phyloP scores from a whole-genome alignment of 2,113 vertebrate genomes.

The Nothocercus julius region DNA sequence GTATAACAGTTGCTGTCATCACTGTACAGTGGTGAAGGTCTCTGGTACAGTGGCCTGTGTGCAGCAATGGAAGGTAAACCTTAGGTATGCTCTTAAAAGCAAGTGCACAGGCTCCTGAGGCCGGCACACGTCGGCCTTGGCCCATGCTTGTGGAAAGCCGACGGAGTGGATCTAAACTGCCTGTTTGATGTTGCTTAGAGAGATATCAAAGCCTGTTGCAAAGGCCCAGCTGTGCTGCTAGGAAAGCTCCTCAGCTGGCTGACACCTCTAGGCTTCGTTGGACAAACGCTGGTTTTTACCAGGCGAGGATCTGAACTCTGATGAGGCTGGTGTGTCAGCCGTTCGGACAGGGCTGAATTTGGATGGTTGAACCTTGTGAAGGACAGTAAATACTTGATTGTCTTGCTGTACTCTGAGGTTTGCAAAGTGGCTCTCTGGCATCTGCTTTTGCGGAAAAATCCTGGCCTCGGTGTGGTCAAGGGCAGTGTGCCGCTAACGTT shows the following conservation, averaged over 20 bases:
- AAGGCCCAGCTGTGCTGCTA: background rate
- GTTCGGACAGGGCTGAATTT: background rate
- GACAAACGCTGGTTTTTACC: background rate
- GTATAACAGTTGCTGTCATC: background rate
- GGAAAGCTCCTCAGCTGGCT: fast-evolving
- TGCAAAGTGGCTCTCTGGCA: background rate
- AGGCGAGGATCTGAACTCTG: background rate
- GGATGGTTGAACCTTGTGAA: background rate
- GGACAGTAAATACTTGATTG: background rate
- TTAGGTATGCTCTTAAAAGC: background rate
- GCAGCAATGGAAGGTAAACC: background rate
- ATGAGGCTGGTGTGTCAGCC: background rate
- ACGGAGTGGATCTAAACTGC: background rate
- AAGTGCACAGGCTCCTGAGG: background rate
- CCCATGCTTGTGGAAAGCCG: background rate
- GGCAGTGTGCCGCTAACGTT: background rate
- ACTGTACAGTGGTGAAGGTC: background rate
- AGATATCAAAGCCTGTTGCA: background rate
- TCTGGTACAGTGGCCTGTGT: background rate
- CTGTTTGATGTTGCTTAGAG: background rate
- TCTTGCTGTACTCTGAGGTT: background rate
- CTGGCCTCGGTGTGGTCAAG: fast-evolving
- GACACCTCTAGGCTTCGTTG: background rate
- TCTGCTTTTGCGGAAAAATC: background rate
- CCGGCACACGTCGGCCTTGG: background rate